These are phyloP conservation scores for Pipistrellus pygmaeus DNA, from an alignment of 2,797 vertebrate species.

Conservation along the genomic window DNA sequence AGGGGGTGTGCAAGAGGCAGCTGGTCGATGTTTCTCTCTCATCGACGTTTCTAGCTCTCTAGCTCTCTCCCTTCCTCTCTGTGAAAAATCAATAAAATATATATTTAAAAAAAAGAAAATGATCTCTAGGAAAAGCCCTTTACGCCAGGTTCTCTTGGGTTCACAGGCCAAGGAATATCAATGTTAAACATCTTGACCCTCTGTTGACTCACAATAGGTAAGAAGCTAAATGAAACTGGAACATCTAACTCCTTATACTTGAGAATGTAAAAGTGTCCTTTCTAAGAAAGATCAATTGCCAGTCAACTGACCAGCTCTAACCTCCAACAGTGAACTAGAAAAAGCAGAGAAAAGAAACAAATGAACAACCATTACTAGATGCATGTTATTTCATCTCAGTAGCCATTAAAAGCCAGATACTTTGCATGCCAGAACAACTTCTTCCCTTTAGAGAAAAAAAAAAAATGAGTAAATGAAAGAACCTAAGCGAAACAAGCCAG, in stretches of 20 bases:
- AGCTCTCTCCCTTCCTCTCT: no score
- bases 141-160: slow-evolving; percentile 74
- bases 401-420: background rate
- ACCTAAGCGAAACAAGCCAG: no score
- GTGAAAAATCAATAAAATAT: no score
- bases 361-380: background rate
- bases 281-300: slow-evolving; percentile 15
- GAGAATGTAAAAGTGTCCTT: slow-evolving; percentile 8
- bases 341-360: background rate
- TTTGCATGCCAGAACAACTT: background rate
- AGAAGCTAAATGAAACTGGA: slow-evolving; percentile 65
- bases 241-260: background rate
- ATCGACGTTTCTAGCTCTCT: no score
- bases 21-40: no score
- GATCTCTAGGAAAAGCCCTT: slow-evolving; percentile 80
- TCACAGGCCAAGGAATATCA: slow-evolving; percentile 78
- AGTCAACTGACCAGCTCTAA: background rate
- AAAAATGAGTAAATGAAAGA: background rate
- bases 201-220: slow-evolving; percentile 53
- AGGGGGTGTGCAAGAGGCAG: no score
- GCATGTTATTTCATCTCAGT: background rate
- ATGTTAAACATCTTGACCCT: slow-evolving; percentile 74
- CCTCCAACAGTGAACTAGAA: background rate
- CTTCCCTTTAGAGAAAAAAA: background rate
- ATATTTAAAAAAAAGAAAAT: slow-evolving; percentile 78